Base-by-base conservation (phyloP, 2,113 vertebrate species). In the Gobius niger region DNA sequence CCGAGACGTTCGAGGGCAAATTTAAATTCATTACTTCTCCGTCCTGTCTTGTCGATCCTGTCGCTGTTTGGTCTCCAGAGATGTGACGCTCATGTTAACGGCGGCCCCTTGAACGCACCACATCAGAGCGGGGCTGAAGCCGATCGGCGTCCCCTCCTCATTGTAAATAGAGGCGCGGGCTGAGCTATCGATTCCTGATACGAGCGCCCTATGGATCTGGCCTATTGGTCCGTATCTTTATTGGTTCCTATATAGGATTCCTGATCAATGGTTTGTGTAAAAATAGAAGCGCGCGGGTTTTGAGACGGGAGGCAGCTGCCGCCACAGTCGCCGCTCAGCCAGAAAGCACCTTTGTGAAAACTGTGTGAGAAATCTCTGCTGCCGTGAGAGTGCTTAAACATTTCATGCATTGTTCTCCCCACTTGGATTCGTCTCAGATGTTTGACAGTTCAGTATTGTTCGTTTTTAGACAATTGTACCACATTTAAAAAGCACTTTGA, bases 11-110 rank as follows among this genome's bases (percentile, higher is more conserved):
- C 24, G 19, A 24, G 0, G 9, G 50, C 7, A 8, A 16, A 51
- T n/a, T 51, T 24, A n/a, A 16, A 18, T 1, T 54, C 24, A 15
- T 40, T 34, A 4, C 18, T 7, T 7, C 19, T 9, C 14, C 40
- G 14, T 40, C 34, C 12, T 44, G 40, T 59, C 6, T 59, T 15
- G 56, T 14, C 7, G 13, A 41, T 40, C 24, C 47, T 41, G 5
- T 15, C 0, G 67, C 75, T 50, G 72, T 72, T 76, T 70, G 67
- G 18, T 78, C 65, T 57, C 47, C 11, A 7, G 19, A 65, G 73
- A 71, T 70, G 78, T 76, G 81, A 61, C 7, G 49, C 75, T 68
- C 79, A 70, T 76, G 67, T 80, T 82, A 82, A 78, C 73, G 60
- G 50, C 62, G 47, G 75, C 80, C 77, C 65, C 65, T 67, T 67